phyloP scores from a whole-genome alignment of 2,797 vertebrate genomes.

The Tenualosa thibaudeaui region DNA sequence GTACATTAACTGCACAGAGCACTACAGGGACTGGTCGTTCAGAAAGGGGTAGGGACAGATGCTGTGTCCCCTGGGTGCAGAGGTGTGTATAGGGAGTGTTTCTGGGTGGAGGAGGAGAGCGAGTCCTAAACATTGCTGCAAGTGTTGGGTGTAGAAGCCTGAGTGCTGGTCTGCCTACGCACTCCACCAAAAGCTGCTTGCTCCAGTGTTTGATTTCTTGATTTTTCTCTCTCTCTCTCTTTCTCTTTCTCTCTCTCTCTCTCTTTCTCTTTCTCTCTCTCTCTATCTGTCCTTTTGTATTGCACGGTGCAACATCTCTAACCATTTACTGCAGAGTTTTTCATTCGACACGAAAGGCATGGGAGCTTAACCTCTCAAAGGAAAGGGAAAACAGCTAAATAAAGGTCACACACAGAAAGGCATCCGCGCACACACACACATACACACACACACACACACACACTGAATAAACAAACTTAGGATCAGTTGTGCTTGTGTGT shows the following conservation, averaged over 20 bases:
- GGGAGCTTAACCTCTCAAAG: neutral
- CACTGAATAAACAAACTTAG: neutral
- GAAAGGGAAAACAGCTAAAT: neutral
- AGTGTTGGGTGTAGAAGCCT: neutral
- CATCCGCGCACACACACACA: neutral
- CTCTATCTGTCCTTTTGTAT: neutral
- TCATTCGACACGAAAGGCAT: neutral
- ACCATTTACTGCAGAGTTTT: neutral
- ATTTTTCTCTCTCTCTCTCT: neutral
- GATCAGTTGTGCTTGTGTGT: neutral
- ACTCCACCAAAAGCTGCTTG: neutral
- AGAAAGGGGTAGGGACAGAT: neutral
- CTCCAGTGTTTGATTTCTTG: neutral
- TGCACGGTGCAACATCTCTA: neutral
- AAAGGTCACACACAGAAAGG: neutral
- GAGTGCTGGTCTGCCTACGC: neutral
- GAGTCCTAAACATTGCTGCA: neutral
- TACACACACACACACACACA: neutral
- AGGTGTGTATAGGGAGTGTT: neutral
- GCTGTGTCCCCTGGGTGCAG: neutral
- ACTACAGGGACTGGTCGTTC: neutral
- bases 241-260: neutral
- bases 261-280: neutral
- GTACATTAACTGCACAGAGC: neutral
- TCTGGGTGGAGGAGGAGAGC: neutral